Evolutionary conservation across 2,797 vertebrate species (phyloP).

Genomic region (Helarctos malayanus): DNA sequence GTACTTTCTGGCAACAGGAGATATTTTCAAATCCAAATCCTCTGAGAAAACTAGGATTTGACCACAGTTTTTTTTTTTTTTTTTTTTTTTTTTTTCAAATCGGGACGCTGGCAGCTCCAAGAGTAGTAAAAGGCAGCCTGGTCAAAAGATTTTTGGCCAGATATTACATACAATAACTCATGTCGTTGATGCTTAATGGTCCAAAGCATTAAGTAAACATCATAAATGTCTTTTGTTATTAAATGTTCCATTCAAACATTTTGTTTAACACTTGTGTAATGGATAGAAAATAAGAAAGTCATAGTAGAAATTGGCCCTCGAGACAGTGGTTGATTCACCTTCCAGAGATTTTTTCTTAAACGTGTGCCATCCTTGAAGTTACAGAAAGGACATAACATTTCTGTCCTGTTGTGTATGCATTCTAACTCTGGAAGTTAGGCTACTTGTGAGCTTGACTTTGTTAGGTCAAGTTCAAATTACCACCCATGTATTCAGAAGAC

Average conservation of each 20-base stretch:
- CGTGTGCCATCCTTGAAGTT: conserved; percentile 49
- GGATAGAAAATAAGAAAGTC: conserved; percentile 85
- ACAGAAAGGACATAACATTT: conserved; percentile 61
- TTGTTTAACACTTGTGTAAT: conserved; percentile 91
- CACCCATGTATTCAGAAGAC: conserved; percentile 72
- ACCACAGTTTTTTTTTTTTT: conserved; percentile 85
- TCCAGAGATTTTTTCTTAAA: conserved; percentile 72
- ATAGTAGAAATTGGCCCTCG: conserved; percentile 72
- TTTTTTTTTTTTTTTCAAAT: conserved; percentile 69
- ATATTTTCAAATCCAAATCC: conserved; percentile 89
- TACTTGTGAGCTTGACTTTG: conserved; percentile 78
- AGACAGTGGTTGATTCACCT: conserved; percentile 78
- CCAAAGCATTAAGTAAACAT: conserved; percentile 93
- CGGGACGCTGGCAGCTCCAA: conserved; percentile 90
- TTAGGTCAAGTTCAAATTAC: conserved; percentile 82
- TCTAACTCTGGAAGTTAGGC: conserved; percentile 71
- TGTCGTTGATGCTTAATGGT: conserved; percentile 90
- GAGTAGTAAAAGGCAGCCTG: conserved; percentile 89
- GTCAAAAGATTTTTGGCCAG: conserved; percentile 92
- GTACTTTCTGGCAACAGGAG: conserved; percentile 91
- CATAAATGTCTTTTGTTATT: conserved; percentile 93
- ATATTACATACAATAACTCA: conserved; percentile 91
- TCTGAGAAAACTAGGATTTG: conserved; percentile 91
- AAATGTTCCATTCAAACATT: conserved; percentile 91
- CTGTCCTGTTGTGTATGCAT: not conserved